Evolutionary conservation across 2,113 vertebrate species (phyloP).

Genomic region (Ursus arctos): DNA sequence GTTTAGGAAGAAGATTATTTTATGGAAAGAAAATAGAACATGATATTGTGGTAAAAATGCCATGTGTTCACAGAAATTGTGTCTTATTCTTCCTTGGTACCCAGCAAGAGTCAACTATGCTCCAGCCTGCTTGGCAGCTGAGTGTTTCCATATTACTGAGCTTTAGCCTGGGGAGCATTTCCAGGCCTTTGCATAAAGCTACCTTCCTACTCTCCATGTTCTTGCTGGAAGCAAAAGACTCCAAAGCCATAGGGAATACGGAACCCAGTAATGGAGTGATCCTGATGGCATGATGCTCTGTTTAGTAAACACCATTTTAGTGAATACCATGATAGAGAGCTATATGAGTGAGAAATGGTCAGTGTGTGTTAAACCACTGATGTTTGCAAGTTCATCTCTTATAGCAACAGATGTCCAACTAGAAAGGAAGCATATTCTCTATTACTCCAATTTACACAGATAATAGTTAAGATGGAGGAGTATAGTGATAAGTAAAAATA

Average conservation of each 20-base stretch:
- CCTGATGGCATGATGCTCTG: not conserved
- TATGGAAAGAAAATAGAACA: not conserved
- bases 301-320: not conserved
- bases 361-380: not conserved
- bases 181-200: not conserved
- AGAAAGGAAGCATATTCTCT: not conserved
- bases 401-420: not conserved
- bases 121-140: accelerated
- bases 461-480: not conserved
- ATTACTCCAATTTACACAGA: not conserved
- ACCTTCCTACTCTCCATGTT: not conserved
- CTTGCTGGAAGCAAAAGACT: not conserved
- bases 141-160: not conserved
- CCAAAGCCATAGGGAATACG: not conserved
- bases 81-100: not conserved
- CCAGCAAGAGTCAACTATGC: not conserved
- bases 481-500: not conserved
- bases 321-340: not conserved
- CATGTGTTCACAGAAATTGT: not conserved
- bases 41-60: not conserved
- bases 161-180: not conserved
- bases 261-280: not conserved
- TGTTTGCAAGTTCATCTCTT: not conserved
- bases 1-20: not conserved
- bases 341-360: not conserved